Percentiles rank a stretch among this genome's conserved stretches.
Conservation (phyloP, 1,140 invertebrate genomes). For the Meloidogyne hapla region DNA sequence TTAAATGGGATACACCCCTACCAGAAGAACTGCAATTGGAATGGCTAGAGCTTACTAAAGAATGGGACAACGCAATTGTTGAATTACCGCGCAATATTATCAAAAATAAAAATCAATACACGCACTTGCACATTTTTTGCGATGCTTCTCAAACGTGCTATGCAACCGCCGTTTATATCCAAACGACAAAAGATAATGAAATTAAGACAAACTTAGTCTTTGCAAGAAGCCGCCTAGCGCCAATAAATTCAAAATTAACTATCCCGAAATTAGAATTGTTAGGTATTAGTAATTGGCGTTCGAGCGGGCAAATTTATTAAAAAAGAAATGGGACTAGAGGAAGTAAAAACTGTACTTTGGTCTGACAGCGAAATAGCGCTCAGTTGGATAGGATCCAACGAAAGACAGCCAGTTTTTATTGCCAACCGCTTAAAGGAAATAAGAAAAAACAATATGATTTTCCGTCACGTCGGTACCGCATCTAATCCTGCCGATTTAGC, state of each 20-base stretch:
- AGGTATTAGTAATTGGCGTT: not conserved
- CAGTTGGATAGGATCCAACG: not conserved
- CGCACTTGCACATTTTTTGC: not conserved
- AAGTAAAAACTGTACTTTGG: not conserved
- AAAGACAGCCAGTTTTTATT: not conserved
- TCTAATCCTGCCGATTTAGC: not conserved
- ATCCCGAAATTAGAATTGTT: slow-evolving; percentile 14
- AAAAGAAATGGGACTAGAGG: not conserved
- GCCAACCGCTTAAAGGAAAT: not conserved
- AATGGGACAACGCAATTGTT: not conserved
- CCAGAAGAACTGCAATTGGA: not conserved
- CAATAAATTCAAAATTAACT: not conserved
- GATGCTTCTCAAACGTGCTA: not conserved
- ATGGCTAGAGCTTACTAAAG: not conserved
- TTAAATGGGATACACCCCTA: slow-evolving; percentile 14
- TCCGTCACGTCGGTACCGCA: not conserved
- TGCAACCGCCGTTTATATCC: not conserved
- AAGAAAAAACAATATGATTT: not conserved
- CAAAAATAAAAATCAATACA: not conserved
- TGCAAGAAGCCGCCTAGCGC: slow-evolving; percentile 7
- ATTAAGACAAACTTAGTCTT: not conserved
- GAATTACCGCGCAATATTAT: not conserved
- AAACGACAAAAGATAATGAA: not conserved
- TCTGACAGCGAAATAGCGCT: slow-evolving; percentile 14
- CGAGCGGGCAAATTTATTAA: not conserved